A percentile compares a stretch with the other conserved stretches of the same genome.
Evolutionary conservation across 2,113 vertebrate genomes (phyloP).

Genomic region (Gnathonemus echidnorhynchus): DNA sequence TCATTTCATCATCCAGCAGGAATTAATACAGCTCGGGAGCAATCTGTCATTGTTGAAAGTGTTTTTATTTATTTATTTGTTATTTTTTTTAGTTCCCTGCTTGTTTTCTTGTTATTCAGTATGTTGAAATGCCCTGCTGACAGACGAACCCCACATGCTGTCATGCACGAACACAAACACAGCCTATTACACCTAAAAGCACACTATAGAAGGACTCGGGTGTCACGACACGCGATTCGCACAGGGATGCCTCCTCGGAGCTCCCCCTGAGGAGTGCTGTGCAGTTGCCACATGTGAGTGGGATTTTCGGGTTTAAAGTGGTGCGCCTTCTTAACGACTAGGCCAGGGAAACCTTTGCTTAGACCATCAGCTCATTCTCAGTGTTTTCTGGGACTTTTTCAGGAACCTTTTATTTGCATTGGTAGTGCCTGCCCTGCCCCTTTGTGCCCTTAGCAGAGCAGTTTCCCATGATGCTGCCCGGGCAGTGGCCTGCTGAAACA

Average conservation of each 20-base stretch:
- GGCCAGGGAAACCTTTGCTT: neutral
- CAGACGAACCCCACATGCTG: neutral
- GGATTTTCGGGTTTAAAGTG: neutral
- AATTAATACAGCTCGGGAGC: conserved; percentile 9
- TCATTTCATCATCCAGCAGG: conserved; percentile 4
- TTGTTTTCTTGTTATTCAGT: conserved; percentile 21
- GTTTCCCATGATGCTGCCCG: neutral
- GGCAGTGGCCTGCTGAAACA: neutral
- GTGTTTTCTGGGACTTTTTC: neutral
- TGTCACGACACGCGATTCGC: neutral
- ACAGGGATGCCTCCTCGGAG: neutral
- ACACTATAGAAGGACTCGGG: neutral
- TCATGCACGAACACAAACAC: neutral
- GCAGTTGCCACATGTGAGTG: neutral
- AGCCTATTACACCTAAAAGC: neutral
- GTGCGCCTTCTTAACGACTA: neutral
- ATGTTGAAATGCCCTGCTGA: neutral
- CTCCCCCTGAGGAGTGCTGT: neutral
- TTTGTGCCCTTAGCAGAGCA: neutral
- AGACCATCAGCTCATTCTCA: neutral
- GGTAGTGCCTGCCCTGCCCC: neutral
- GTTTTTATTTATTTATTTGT: neutral
- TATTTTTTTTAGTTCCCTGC: neutral
- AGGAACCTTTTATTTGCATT: neutral
- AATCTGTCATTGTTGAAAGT: conserved; percentile 8